Conservation (phyloP, 92 coral and sea anemone genomes). For the Phymanthus crucifer region DNA sequence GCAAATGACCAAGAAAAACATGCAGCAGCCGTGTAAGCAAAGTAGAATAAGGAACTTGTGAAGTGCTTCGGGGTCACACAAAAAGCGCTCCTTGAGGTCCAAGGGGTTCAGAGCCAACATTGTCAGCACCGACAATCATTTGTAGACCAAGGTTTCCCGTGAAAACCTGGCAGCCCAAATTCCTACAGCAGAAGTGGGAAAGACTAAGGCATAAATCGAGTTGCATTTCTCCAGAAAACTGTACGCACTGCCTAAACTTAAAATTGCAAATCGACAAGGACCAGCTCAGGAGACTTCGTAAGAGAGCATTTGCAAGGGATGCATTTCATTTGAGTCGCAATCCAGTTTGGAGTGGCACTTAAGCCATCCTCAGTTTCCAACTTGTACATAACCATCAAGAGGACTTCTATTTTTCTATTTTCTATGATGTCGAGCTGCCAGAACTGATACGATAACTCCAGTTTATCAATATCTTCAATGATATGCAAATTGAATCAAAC, state of each 20-base stretch:
- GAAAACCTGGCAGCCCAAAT: neutral
- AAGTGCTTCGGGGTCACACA: neutral
- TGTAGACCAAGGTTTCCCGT: neutral
- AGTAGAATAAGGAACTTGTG: neutral
- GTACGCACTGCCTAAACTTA: too few relatives aligned
- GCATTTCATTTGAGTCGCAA: too few relatives aligned
- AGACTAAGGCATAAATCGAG: too few relatives aligned
- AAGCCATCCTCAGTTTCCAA: too few relatives aligned
- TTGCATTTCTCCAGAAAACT: too few relatives aligned
- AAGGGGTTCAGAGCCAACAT: neutral
- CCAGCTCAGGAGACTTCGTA: too few relatives aligned
- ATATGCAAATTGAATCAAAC: constrained; percentile 1
- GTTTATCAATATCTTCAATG: neutral
- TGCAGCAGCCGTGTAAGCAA: neutral
- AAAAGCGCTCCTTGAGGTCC: neutral
- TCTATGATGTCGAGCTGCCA: neutral
- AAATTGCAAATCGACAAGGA: too few relatives aligned
- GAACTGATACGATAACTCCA: neutral
- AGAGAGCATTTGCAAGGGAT: too few relatives aligned
- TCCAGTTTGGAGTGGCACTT: too few relatives aligned
- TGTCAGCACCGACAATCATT: neutral
- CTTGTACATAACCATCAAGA: neutral
- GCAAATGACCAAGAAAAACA: constrained; percentile 9
- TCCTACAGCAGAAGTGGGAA: too few relatives aligned
- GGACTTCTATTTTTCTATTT: too few relatives aligned